Percentiles rank a stretch among this genome's conserved stretches.
Evolutionary conservation across 2,888 invertebrate genomes (phyloP).

Genomic region (Monochamus alternatus): DNA sequence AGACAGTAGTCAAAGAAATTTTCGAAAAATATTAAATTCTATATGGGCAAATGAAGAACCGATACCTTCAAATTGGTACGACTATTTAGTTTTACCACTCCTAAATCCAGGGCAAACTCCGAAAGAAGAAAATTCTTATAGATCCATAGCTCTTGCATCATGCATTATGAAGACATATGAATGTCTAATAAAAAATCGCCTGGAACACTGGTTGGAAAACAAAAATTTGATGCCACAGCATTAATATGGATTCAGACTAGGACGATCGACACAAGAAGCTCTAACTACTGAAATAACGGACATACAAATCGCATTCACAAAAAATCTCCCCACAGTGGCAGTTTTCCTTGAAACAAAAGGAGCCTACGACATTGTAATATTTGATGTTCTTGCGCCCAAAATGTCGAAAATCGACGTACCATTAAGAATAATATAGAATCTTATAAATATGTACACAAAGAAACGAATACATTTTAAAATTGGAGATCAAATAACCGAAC

Average conservation of each 20-base stretch:
- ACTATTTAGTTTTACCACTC: slow-evolving; percentile 1
- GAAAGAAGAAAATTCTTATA: background rate
- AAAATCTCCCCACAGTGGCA: background rate
- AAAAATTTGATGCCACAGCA: background rate
- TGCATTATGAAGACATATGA: slow-evolving; percentile 17
- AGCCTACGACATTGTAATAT: slow-evolving; percentile 25
- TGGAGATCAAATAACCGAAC: background rate
- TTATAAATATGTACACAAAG: background rate
- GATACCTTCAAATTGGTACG: background rate
- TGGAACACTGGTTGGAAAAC: slow-evolving; percentile 8
- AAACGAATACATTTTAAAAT: background rate
- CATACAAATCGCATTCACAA: slow-evolving; percentile 25
- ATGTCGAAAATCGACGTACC: slow-evolving; percentile 15
- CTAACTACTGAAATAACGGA: background rate
- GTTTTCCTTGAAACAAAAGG: slow-evolving; percentile 27
- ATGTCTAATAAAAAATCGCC: slow-evolving; percentile 10
- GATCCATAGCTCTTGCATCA: slow-evolving; percentile 7
- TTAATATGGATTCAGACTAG: no score
- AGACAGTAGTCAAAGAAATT: background rate
- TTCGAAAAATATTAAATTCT: background rate
- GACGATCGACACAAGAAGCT: no score
- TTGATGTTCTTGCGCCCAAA: background rate
- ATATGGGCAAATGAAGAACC: background rate
- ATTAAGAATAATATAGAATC: background rate
- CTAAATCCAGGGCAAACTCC: background rate